phyloP scores from a whole-genome alignment of 2,113 vertebrate genomes.

The Pygoscelis antarcticus region DNA sequence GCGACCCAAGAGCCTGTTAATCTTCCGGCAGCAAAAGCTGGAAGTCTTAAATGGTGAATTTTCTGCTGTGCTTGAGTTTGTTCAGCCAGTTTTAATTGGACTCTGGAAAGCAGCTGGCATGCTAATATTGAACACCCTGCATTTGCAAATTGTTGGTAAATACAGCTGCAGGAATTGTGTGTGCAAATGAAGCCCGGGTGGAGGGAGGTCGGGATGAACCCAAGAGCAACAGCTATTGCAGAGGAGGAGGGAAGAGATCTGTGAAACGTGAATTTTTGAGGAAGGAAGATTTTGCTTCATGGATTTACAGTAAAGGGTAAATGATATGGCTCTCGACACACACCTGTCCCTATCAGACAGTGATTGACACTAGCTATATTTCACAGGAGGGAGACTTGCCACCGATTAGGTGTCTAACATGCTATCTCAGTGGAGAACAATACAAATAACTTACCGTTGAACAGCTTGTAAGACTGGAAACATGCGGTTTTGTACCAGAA shows the following conservation, averaged over 20 bases:
- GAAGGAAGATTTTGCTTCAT: background rate
- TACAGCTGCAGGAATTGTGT: conserved; percentile 60
- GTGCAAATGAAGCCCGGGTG: background rate
- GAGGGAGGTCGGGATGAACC: background rate
- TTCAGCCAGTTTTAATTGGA: conserved; percentile 66
- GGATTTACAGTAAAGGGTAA: background rate
- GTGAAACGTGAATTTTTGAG: background rate
- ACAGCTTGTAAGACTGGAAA: background rate
- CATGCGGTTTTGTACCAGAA: fast-evolving
- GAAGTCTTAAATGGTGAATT: conserved; percentile 50
- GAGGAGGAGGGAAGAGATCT: background rate
- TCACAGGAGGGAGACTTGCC: background rate
- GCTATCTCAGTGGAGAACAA: background rate
- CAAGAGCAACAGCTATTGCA: background rate
- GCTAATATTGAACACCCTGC: conserved; percentile 38
- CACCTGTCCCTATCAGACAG: background rate
- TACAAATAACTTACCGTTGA: fast-evolving
- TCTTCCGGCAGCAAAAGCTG: conserved; percentile 40
- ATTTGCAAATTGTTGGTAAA: conserved; percentile 59
- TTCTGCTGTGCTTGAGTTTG: conserved; percentile 53
- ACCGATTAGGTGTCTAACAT: fast-evolving
- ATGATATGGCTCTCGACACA: background rate
- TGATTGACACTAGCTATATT: background rate
- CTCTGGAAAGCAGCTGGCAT: conserved; percentile 62
- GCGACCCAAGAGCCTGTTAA: conserved; percentile 49